A percentile compares a stretch with the other conserved stretches of the same genome.
Conservation (phyloP, 1,140 invertebrate species). For the Diachasma alloeum region DNA sequence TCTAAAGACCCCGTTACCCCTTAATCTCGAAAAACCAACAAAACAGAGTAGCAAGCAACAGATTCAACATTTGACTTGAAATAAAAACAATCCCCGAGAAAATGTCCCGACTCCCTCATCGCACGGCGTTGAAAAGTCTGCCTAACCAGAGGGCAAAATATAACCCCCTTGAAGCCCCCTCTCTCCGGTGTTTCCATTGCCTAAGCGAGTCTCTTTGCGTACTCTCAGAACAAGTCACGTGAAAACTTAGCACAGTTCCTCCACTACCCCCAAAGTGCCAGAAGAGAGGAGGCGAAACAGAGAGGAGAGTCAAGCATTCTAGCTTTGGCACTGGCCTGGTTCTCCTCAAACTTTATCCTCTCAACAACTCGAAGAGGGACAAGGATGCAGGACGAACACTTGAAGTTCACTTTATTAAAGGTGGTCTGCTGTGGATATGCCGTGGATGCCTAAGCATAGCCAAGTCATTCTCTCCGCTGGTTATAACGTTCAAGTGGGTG, state of each 20-base stretch:
- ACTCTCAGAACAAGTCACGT: slow-evolving; percentile 43
- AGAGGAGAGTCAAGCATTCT: background rate
- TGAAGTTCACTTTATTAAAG: slow-evolving; percentile 61
- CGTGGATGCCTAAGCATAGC: background rate
- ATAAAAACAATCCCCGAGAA: background rate
- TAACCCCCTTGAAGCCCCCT: background rate
- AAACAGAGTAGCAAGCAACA: background rate
- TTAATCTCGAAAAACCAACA: background rate
- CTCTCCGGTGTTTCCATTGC: slow-evolving; percentile 31
- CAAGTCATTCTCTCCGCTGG: background rate
- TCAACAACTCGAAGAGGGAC: slow-evolving; percentile 33
- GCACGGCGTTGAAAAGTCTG: background rate
- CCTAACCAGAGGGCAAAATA: background rate
- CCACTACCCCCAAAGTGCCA: slow-evolving; percentile 10
- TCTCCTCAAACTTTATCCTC: slow-evolving; percentile 53
- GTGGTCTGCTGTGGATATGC: background rate
- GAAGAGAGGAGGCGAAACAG: background rate
- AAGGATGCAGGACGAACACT: slow-evolving; percentile 36
- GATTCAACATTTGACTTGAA: background rate
- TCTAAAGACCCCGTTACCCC: no score
- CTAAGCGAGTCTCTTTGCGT: slow-evolving; percentile 37
- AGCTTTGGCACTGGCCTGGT: slow-evolving; percentile 33
- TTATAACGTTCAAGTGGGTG: background rate
- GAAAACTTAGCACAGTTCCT: slow-evolving; percentile 49
- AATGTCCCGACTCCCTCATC: background rate